Percentiles rank a stretch among this genome's conserved stretches.
phyloP scores from a whole-genome alignment of 2,797 vertebrate genomes.

The Gallinago stenura region DNA sequence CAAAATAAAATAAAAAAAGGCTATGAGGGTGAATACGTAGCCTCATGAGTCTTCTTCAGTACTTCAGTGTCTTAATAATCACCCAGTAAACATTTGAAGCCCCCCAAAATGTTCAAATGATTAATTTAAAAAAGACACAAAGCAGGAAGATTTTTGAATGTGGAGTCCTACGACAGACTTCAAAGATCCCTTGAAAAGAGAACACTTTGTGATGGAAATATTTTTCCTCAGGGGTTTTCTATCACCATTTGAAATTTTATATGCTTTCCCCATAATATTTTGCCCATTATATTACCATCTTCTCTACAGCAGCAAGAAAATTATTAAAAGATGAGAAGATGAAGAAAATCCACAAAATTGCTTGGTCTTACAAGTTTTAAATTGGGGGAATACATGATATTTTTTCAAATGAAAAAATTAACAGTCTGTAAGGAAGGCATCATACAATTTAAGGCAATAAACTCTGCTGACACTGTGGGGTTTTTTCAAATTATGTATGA shows the following conservation, averaged over 20 bases:
- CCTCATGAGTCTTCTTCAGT: slow-evolving; percentile 69
- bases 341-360: slow-evolving; percentile 50
- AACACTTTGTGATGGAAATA: slow-evolving; percentile 82
- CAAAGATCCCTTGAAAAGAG: slow-evolving; percentile 75
- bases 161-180: slow-evolving; percentile 74
- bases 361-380: slow-evolving; percentile 25
- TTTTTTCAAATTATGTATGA: not conserved
- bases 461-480: not conserved
- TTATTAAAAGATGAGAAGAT: slow-evolving; percentile 50
- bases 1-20: slow-evolving; percentile 79
- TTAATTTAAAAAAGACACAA: slow-evolving; percentile 82
- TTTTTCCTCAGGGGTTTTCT: slow-evolving; percentile 71
- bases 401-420: not conserved
- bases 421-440: not conserved
- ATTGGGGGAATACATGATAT: not conserved
- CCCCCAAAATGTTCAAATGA: slow-evolving; percentile 76
- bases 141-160: slow-evolving; percentile 68
- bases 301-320: slow-evolving; percentile 28
- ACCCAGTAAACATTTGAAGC: slow-evolving; percentile 79
- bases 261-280: slow-evolving; percentile 70
- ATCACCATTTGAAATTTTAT: slow-evolving; percentile 72
- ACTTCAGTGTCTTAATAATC: slow-evolving; percentile 77
- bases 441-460: not conserved
- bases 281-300: slow-evolving; percentile 55
- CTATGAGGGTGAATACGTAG: slow-evolving; percentile 67